phyloP scores from a whole-genome alignment of 1,140 invertebrate species.

The Euwallacea similis region DNA sequence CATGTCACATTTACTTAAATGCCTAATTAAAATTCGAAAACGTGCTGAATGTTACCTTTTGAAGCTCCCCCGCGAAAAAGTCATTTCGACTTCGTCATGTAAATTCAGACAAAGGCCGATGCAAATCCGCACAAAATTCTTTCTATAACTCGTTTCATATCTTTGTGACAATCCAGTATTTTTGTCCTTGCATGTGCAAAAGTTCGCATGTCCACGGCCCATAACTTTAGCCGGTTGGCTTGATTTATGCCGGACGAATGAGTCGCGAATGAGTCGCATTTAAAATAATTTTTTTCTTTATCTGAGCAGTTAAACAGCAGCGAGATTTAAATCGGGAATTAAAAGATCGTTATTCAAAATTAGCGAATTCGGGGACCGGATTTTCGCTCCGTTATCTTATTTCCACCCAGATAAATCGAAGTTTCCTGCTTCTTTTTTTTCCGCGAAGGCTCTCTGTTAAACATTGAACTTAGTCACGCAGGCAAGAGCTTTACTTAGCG shows the following conservation, averaged over 20 bases:
- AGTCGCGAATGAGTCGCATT: slow-evolving; percentile 8
- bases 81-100: too few relatives aligned
- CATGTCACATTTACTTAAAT: too few relatives aligned
- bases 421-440: slow-evolving; percentile 3
- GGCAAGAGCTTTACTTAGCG: not conserved
- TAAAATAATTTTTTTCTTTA: slow-evolving; percentile 12
- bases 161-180: not conserved
- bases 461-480: not conserved
- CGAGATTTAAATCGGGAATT: slow-evolving; percentile 10
- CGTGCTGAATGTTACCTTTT: too few relatives aligned
- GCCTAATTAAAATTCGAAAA: too few relatives aligned
- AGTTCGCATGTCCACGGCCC: slow-evolving; percentile 15
- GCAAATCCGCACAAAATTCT: too few relatives aligned
- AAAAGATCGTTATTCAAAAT: slow-evolving; percentile 15
- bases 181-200: slow-evolving; percentile 13
- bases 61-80: too few relatives aligned
- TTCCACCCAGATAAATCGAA: slow-evolving; percentile 1
- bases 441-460: not conserved
- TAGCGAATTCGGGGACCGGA: slow-evolving; percentile 4
- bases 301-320: not conserved
- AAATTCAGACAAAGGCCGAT: too few relatives aligned
- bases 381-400: not conserved
- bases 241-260: slow-evolving; percentile 10
- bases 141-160: too few relatives aligned
- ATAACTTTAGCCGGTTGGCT: slow-evolving; percentile 10